Conservation (phyloP, 2,888 invertebrate species). For the Polylopha cassiicola region DNA sequence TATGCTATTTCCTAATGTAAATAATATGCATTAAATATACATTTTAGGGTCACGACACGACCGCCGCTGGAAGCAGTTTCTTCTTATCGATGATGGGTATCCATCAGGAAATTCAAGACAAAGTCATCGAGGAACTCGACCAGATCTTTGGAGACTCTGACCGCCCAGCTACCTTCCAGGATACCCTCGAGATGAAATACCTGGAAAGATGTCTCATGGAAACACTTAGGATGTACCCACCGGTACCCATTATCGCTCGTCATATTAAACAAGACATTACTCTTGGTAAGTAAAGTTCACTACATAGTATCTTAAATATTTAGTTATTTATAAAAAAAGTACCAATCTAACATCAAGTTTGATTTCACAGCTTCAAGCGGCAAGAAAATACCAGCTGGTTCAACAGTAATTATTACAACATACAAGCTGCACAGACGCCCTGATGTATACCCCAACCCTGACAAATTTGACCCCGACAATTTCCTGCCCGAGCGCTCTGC, state of each 20-base stretch:
- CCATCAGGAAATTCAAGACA: conserved; percentile 84
- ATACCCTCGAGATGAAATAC: conserved; percentile 91
- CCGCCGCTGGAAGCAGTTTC: conserved; percentile 89
- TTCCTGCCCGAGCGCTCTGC: conserved; percentile 88
- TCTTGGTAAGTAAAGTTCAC: conserved; percentile 78
- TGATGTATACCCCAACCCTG: conserved; percentile 86
- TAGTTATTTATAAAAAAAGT: not conserved
- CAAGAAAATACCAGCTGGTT: conserved; percentile 82
- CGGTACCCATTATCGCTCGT: conserved; percentile 87
- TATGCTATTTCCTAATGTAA: no score
- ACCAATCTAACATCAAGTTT: not conserved
- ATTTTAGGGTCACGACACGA: conserved; percentile 85
- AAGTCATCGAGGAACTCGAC: conserved; percentile 84
- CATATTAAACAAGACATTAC: conserved; percentile 83
- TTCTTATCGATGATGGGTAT: conserved; percentile 86
- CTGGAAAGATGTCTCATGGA: conserved; percentile 89
- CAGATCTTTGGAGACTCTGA: conserved; percentile 86
- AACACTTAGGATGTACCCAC: conserved; percentile 86
- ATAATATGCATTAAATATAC: not conserved
- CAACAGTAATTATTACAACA: conserved; percentile 81
- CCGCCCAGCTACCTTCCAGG: conserved; percentile 86
- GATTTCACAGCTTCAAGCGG: conserved; percentile 75
- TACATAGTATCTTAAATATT: not conserved
- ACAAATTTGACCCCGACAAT: conserved; percentile 88
- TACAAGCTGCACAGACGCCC: conserved; percentile 83